Conservation (phyloP, 2,888 invertebrate species). For the Sialis fuliginosa region DNA sequence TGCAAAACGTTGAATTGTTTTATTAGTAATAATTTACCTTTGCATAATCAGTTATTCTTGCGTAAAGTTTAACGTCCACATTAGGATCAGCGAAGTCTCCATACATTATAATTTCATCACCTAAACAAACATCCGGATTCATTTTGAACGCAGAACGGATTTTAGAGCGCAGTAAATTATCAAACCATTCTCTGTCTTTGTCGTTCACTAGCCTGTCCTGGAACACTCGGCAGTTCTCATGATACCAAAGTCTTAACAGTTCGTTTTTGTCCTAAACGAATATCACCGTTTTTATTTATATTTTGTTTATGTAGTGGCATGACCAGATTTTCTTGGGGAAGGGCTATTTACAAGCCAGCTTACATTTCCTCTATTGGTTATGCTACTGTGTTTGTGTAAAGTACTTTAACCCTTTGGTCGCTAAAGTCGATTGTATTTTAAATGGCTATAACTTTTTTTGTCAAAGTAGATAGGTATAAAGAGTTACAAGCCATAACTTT, state of each 20-base stretch:
- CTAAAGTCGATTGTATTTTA: too few relatives aligned
- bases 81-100: constrained; percentile 45
- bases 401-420: too few relatives aligned
- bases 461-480: too few relatives aligned
- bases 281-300: not conserved
- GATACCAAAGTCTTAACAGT: constrained; percentile 56
- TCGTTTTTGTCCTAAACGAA: not conserved
- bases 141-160: constrained; percentile 36
- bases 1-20: too few relatives aligned
- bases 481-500: too few relatives aligned
- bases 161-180: constrained; percentile 34
- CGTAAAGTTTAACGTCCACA: constrained; percentile 37
- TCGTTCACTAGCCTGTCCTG: constrained; percentile 72
- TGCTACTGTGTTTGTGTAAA: too few relatives aligned
- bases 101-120: constrained; percentile 37
- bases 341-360: not conserved
- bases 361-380: too few relatives aligned
- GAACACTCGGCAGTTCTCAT: constrained; percentile 74
- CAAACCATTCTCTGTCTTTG: constrained; percentile 58
- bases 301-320: too few relatives aligned
- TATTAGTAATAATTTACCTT: constrained; percentile 26
- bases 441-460: too few relatives aligned
- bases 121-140: constrained; percentile 30
- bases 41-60: constrained; percentile 39
- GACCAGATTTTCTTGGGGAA: too few relatives aligned